Percentiles rank a stretch among this genome's conserved stretches.
These are phyloP conservation scores for Acropternis orthonyx DNA, from an alignment of 2,797 vertebrate species.

Conservation along the genomic window DNA sequence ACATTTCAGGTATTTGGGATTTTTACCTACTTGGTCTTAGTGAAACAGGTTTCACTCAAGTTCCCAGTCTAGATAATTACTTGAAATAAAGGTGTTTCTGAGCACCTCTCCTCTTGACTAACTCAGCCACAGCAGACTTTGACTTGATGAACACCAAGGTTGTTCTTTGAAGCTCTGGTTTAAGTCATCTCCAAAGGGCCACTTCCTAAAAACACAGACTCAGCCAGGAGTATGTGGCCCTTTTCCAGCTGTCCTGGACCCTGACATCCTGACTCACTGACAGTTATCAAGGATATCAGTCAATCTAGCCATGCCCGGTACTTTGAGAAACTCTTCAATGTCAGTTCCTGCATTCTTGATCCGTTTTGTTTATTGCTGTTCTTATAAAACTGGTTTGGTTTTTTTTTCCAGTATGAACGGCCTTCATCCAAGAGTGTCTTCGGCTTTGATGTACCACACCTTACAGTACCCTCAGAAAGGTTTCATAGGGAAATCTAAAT, in stretches of 20 bases:
- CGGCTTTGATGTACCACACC: not conserved
- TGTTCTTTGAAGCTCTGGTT: not conserved
- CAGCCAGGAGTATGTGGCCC: not conserved
- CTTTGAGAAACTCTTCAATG: not conserved
- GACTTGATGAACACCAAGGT: not conserved
- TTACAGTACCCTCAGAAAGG: not conserved
- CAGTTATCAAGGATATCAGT: not conserved
- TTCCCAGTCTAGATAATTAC: not conserved
- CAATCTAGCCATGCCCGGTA: not conserved
- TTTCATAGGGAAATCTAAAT: not conserved
- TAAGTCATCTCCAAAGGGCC: not conserved
- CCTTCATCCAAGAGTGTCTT: not conserved
- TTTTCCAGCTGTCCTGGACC: not conserved
- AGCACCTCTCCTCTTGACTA: not conserved
- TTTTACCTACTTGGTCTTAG: not conserved
- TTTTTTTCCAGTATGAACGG: not conserved
- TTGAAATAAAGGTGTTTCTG: not conserved
- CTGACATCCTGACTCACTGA: not conserved
- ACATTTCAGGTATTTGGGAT: not conserved
- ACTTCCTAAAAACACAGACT: not conserved
- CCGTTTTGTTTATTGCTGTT: not conserved
- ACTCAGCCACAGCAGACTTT: not conserved
- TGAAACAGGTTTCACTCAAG: not conserved
- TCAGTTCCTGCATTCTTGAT: not conserved
- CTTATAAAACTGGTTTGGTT: not conserved